Base-by-base conservation (phyloP, 1,140 invertebrate species). In the Gonatopus flavifemur region DNA sequence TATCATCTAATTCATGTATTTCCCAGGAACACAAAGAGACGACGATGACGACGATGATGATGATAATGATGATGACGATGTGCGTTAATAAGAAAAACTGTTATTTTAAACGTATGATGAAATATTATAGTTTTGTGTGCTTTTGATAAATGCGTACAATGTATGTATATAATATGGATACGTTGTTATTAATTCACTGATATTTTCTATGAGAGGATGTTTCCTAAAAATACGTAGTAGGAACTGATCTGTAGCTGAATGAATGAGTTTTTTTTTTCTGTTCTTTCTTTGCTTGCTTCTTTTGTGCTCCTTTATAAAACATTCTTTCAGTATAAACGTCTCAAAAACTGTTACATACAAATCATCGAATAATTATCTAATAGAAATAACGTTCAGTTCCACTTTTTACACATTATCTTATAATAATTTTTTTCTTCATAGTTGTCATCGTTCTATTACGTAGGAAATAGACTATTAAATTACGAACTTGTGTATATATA, bases 381-480 rank as follows among this genome's bases (percentile, higher is more conserved):
- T 69, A 67, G 41, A 66, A 64, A 64, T 63, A 69, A 67, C 58
- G 53, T 59, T 62, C 62, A 65, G 57, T 66, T 58, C 47, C 44
- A 53, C 48, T 59, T 57, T 59, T 62, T 62, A 67, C 49, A 63
- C n/a, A n/a, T n/a, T n/a, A n/a, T n/a, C n/a, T 52, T 49, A 45
- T 54, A 52, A 62, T 62, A 43, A 54, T 43, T 19, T 19, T 20
- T n/a, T n/a, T 56, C 49, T 24, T 35, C 53, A 21, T 52, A 59
- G 57, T n/a, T n/a, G n/a, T n/a, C 35, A 52, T 37, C 36, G 22
- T 38, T 36, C 40, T 54, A 42, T 36, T 24, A 53, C 7, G n/a
- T 54, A 62, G 55, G 54, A 64, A 64, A 65, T 69, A 65, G 58
- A 69, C 65, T 70, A 70, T 66, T 43, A 63, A 69, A 66, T 62